Conservation (phyloP, 2,113 vertebrate species). For the Nycticorax nycticorax region DNA sequence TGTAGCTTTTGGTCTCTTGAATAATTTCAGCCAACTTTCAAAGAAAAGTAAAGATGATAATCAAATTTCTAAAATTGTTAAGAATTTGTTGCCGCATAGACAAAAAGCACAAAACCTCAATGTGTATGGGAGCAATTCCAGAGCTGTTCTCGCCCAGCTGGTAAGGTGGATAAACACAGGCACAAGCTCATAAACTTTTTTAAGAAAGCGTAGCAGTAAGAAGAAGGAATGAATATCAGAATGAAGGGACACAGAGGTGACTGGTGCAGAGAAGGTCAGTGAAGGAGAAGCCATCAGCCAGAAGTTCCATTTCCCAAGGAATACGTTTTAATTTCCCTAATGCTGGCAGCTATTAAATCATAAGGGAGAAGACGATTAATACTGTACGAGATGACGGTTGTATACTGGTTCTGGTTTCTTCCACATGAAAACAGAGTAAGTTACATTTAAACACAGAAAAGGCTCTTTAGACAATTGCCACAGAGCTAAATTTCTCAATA, state of each 20-base stretch:
- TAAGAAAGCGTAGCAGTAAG: neutral
- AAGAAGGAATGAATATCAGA: neutral
- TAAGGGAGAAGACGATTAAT: neutral
- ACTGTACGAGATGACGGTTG: neutral
- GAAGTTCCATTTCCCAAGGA: neutral
- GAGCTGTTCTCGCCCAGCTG: neutral
- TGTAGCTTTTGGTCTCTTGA: neutral
- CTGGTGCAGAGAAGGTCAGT: neutral
- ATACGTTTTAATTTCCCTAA: neutral
- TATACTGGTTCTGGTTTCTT: neutral
- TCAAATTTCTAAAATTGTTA: neutral
- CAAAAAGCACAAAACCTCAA: neutral
- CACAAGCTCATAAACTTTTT: neutral
- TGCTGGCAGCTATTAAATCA: neutral
- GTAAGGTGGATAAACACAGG: neutral
- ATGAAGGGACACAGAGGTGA: neutral
- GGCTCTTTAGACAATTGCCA: neutral
- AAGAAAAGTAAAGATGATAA: neutral
- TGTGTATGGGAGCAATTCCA: neutral
- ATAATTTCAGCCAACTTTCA: neutral
- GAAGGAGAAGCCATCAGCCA: neutral
- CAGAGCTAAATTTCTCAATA: neutral
- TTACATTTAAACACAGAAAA: neutral
- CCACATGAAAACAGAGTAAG: neutral
- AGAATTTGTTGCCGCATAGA: neutral